Evolutionary conservation across 2,888 invertebrate species (phyloP).

Genomic region (Drosophila niveifrons): DNA sequence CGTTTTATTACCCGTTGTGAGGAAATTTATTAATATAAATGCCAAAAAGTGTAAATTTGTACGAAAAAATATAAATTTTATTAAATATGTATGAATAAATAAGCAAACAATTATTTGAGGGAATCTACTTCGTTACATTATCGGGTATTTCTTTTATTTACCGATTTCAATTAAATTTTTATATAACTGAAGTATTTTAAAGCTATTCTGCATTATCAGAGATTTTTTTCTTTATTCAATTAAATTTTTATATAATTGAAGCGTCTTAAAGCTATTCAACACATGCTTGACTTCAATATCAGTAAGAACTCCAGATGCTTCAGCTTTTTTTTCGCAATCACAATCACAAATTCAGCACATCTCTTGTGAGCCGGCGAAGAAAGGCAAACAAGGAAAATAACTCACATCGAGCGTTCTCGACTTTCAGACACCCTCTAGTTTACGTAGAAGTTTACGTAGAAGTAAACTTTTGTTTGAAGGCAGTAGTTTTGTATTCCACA

Average conservation of each 20-base stretch:
- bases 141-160: no score
- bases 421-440: background rate
- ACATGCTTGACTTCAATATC: background rate
- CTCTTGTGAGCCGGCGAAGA: constrained; percentile 4
- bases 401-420: background rate
- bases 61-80: background rate
- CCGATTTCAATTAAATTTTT: no score
- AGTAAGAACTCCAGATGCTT: background rate
- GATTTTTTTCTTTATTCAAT: no score
- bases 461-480: no score
- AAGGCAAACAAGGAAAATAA: background rate
- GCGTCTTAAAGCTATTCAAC: background rate
- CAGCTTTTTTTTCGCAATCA: background rate
- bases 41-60: background rate
- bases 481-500: no score
- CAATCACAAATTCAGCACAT: background rate
- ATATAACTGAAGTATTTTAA: background rate
- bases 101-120: no score
- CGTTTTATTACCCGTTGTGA: background rate
- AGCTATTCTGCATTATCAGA: background rate
- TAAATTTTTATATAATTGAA: background rate
- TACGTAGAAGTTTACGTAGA: background rate
- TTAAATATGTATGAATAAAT: no score
- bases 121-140: no score
- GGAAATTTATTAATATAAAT: background rate